These are phyloP conservation scores for Operophtera brumata DNA, from an alignment of 2,888 invertebrate genomes.

Conservation along the genomic window DNA sequence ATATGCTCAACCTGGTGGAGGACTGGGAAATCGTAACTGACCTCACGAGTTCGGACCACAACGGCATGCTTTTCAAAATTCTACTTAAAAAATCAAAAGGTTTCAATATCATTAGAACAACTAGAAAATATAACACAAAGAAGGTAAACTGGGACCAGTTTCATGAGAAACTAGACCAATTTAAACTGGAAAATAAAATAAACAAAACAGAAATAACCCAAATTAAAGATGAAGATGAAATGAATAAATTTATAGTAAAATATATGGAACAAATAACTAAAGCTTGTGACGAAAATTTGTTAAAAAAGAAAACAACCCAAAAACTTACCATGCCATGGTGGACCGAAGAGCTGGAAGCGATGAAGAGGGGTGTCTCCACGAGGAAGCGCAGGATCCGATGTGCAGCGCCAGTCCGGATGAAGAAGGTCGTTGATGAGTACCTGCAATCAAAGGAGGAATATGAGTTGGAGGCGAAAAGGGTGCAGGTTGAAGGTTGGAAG, in stretches of 20 bases:
- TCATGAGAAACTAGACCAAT: neutral
- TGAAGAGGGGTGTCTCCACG: constrained; percentile 22
- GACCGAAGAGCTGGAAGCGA: constrained; percentile 9
- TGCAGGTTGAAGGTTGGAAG: constrained; percentile 12
- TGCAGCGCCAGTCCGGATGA: neutral
- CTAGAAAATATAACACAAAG: too few relatives aligned
- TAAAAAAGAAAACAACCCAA: neutral
- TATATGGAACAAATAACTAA: constrained; percentile 1
- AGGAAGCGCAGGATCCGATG: constrained; percentile 21
- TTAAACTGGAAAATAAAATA: constrained; percentile 6
- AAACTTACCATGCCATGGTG: neutral
- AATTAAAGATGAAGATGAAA: neutral
- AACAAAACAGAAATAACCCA: neutral
- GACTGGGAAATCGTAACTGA: constrained; percentile 26
- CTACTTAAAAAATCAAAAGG: constrained; percentile 5
- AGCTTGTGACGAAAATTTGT: neutral
- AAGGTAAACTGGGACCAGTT: neutral
- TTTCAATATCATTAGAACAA: neutral
- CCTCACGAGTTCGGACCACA: constrained; percentile 34
- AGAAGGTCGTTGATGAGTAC: constrained; percentile 24
- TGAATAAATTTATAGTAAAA: neutral
- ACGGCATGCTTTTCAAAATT: constrained; percentile 29
- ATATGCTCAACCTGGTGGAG: constrained; percentile 4
- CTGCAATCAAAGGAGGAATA: constrained; percentile 25
- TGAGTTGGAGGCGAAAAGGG: constrained; percentile 3